Evolutionary conservation across 2,113 vertebrate genomes (phyloP), one percentile per base, ranked within the genome.

Genomic region (Takifugu flavidus): DNA sequence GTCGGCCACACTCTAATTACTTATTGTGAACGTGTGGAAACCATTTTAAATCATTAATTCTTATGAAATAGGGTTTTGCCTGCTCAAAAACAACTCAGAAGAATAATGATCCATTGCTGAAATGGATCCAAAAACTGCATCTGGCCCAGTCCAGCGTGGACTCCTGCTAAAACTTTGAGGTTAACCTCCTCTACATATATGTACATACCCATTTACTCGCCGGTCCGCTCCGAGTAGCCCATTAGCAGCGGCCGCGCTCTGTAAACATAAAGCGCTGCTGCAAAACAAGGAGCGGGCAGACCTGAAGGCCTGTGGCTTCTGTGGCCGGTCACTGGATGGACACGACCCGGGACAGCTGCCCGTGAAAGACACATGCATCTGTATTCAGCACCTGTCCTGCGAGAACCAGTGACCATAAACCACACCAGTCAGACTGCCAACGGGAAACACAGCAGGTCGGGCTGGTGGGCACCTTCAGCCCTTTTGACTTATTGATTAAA

Each of bases 221-320:
- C 70, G 4, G 7, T 65, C 65, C 34, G 25, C 20, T 75, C 50
- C 29, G 68, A 74, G 65, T 52, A 60, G 67, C 44, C 64, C 70
- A 74, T 75, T 62, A 63, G 64, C 56, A 65, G 65, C 59, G 34
- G 77, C 69, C 56, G 62, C 39, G 29, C 70, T 80, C 61, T 26
- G 85, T 76, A 82, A 87, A 88, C 83, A 89, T 85, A 80, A 68
- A 78, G 58, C 27, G 66, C 77, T 76, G 58, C 77, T 79, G 79
- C 63, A 62, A 80, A 62, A 76, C 44, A 51, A 46, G 71, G 63
- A 60, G 82, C 6, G 34, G 67, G 76, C 64, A 68, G 44, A 74
- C 74, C 72, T 65, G 64, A 78, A 77, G 66, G 67, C 54, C 75
- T 80, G 84, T 75, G 84, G 86, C 83, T 84, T 83, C 76, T 79